Conservation (phyloP, 2,888 invertebrate species). For the Trimorus sp. region DNA sequence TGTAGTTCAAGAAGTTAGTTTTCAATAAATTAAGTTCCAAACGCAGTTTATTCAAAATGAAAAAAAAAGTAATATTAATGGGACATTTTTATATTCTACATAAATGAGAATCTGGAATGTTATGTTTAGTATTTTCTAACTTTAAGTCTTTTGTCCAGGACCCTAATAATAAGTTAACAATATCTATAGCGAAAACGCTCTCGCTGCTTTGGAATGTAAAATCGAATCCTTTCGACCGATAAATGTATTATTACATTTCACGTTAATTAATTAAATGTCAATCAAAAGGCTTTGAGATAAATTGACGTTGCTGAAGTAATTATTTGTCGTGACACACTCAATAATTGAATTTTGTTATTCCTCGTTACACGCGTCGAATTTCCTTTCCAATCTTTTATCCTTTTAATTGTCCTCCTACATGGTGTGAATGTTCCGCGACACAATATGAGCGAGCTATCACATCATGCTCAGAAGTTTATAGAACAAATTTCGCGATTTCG, state of each 20-base stretch:
- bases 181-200: too few species aligned
- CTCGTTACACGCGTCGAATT: not conserved
- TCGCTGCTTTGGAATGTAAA: constrained; percentile 1
- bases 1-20: too few species aligned
- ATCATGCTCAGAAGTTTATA: too few species aligned
- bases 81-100: too few species aligned
- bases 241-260: constrained; percentile 29
- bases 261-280: constrained; percentile 46
- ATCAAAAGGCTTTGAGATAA: constrained; percentile 32
- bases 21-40: too few species aligned
- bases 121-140: too few species aligned
- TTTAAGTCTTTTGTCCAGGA: too few species aligned
- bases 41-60: too few species aligned
- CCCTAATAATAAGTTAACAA: too few species aligned
- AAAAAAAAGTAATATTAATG: too few species aligned
- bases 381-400: not conserved
- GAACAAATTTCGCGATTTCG: constrained; percentile 31
- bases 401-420: not conserved
- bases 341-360: constrained; percentile 32
- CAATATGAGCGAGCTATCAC: not conserved
- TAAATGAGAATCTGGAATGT: too few species aligned
- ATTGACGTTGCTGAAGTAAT: constrained; percentile 33
- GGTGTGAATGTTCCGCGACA: not conserved
- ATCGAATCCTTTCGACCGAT: constrained; percentile 11
- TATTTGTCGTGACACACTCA: constrained; percentile 18